A percentile compares a stretch with the other conserved stretches of the same genome.
Conservation (phyloP, 2,113 vertebrate species). For the Trochalopteron elliotii region DNA sequence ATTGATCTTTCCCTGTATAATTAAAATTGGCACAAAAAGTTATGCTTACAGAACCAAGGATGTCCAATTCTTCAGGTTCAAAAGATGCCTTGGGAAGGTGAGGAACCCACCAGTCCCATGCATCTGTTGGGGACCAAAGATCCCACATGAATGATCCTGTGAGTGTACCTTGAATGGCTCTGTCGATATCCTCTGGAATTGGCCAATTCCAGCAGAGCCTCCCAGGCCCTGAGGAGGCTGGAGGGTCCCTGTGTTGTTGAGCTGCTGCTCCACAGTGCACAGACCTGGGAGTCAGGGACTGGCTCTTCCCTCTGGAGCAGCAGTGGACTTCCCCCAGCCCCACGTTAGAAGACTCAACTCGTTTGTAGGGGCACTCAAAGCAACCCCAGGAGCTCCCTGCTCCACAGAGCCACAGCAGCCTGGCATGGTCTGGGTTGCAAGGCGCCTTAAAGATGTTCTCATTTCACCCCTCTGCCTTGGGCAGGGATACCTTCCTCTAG, state of each 20-base stretch:
- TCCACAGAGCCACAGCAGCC: not conserved
- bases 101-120: not conserved
- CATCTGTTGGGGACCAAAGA: not conserved
- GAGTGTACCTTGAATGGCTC: no score
- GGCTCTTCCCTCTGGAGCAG: not conserved
- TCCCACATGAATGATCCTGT: not conserved
- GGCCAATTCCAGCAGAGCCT: not conserved
- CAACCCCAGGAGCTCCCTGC: not conserved
- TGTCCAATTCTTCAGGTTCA: not conserved
- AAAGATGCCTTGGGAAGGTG: not conserved
- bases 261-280: not conserved
- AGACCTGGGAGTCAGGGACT: not conserved
- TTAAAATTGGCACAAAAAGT: not conserved
- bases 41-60: not conserved
- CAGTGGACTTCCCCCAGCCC: not conserved
- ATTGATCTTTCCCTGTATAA: not conserved
- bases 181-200: not conserved
- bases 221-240: rapidly evolving
- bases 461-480: not conserved
- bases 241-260: rapidly evolving
- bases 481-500: not conserved
- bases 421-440: not conserved
- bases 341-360: rapidly evolving
- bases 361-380: rapidly evolving
- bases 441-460: not conserved